Conservation (phyloP, 2,113 vertebrate genomes). For the Corynorhinus townsendii region DNA sequence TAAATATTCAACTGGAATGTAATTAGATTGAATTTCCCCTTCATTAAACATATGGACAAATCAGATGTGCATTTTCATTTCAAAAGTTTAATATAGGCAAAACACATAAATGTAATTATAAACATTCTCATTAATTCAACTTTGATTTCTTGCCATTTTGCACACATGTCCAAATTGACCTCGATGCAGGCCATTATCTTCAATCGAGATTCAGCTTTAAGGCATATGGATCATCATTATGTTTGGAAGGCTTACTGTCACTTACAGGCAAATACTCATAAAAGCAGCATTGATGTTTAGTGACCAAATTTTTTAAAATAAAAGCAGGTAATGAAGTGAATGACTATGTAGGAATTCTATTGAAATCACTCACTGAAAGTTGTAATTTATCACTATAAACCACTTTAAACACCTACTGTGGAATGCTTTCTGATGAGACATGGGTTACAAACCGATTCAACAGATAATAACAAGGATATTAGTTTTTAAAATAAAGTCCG, state of each 20-base stretch:
- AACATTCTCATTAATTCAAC: slow-evolving; percentile 58
- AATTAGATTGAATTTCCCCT: slow-evolving; percentile 56
- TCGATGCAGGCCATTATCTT: slow-evolving; percentile 15
- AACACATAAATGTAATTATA: slow-evolving; percentile 65
- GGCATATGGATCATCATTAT: not conserved
- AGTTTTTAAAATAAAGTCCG: not conserved
- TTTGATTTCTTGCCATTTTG: slow-evolving; percentile 67
- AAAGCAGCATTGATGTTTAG: not conserved
- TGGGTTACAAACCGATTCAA: not conserved
- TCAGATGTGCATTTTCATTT: slow-evolving; percentile 63
- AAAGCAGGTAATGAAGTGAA: not conserved
- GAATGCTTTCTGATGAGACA: not conserved
- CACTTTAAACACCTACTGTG: not conserved
- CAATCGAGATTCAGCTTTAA: not conserved
- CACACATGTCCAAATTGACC: slow-evolving; percentile 41
- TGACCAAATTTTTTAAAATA: not conserved
- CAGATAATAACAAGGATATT: not conserved
- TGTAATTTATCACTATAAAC: not conserved
- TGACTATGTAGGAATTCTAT: not conserved
- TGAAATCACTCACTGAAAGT: not conserved
- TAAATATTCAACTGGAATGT: slow-evolving; percentile 40
- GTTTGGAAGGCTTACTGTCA: slow-evolving; percentile 31
- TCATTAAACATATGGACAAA: slow-evolving; percentile 53
- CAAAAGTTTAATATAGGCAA: slow-evolving; percentile 61
- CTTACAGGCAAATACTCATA: not conserved